phyloP scores from a whole-genome alignment of 2,113 vertebrate species.

The Noturus placidus region DNA sequence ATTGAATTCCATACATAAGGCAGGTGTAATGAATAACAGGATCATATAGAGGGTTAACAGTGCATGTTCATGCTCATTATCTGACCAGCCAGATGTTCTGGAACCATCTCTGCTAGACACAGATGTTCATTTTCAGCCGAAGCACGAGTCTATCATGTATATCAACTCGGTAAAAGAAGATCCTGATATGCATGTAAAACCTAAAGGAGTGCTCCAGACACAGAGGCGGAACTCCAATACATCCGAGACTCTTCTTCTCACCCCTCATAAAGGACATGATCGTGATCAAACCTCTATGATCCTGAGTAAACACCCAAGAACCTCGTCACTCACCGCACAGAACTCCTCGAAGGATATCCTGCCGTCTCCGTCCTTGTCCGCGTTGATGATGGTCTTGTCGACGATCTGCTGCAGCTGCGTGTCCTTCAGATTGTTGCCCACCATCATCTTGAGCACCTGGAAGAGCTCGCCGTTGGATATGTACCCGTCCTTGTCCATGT shows the following conservation, averaged over 20 bases:
- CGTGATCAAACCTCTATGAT: not conserved
- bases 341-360: conserved; percentile 95
- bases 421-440: conserved; percentile 92
- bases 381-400: conserved; percentile 94
- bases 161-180: not conserved
- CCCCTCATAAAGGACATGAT: not conserved
- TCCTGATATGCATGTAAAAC: not conserved
- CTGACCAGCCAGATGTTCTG: not conserved
- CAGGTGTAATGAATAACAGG: not conserved
- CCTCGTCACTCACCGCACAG: conserved; percentile 82
- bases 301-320: not conserved
- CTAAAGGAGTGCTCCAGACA: not conserved
- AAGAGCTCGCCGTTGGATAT: conserved; percentile 92
- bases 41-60: not conserved
- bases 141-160: too few relatives aligned
- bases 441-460: conserved; percentile 94
- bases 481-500: conserved; percentile 92
- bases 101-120: not conserved
- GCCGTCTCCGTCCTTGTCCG: conserved; percentile 91
- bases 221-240: not conserved
- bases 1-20: too few relatives aligned
- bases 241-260: not conserved
- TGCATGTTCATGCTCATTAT: not conserved
- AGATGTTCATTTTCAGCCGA: too few relatives aligned
- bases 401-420: conserved; percentile 93